Evolutionary conservation across 2,113 vertebrate species (phyloP).

Genomic region (Herpetotheres cachinnans): DNA sequence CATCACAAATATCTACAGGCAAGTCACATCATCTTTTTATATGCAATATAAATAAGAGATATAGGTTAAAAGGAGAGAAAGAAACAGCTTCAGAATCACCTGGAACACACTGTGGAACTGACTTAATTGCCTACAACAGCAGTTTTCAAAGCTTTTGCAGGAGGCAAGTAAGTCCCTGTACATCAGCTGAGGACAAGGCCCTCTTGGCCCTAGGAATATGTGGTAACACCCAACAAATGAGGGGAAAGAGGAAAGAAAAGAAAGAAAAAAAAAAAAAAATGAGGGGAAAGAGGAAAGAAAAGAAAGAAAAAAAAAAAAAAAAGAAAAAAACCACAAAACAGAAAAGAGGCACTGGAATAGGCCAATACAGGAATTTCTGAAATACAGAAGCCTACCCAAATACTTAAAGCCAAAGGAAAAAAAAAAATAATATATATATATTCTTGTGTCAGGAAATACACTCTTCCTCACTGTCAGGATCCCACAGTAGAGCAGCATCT

Average conservation of each 20-base stretch:
- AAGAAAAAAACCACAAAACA: no score
- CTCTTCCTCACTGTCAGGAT: neutral
- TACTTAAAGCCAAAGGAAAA: neutral
- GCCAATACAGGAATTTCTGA: neutral
- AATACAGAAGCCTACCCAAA: neutral
- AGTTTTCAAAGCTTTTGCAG: neutral
- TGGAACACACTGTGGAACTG: neutral
- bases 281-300: rapidly evolving
- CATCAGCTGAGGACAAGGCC: neutral
- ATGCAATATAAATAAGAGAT: neutral
- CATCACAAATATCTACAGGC: neutral
- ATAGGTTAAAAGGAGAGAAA: neutral
- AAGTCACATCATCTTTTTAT: neutral
- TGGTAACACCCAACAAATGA: neutral
- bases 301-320: neutral
- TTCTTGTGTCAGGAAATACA: neutral
- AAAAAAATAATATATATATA: neutral
- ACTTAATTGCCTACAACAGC: neutral
- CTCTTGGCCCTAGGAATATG: neutral
- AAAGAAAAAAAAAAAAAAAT: rapidly evolving
- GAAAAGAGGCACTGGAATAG: neutral
- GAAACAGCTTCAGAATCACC: neutral
- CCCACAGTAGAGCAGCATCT: neutral
- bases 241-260: rapidly evolving
- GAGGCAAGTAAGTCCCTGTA: neutral